These are phyloP conservation scores for Taeniopygia guttata DNA, from an alignment of 2,797 vertebrate genomes.

Conservation along the genomic window DNA sequence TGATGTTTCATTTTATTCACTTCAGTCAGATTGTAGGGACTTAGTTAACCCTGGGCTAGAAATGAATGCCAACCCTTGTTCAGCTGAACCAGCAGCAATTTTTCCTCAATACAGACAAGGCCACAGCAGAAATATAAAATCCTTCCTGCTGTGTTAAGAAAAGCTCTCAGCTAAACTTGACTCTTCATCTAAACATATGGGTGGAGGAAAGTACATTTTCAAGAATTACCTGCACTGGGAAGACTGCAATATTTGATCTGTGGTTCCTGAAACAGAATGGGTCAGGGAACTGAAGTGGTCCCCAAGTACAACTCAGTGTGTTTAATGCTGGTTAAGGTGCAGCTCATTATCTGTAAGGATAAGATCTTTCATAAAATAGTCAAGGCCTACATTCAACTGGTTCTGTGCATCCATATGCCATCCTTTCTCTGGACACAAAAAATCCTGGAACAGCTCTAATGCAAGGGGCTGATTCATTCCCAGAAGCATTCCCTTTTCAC, in stretches of 20 bases:
- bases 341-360: neutral
- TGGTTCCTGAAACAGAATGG: conserved; percentile 9
- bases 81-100: conserved; percentile 30
- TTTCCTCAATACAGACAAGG: conserved; percentile 19
- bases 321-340: neutral
- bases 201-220: neutral
- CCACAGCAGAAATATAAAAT: neutral
- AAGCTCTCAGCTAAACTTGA: conserved; percentile 16
- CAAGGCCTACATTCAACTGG: neutral
- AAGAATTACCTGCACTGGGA: neutral
- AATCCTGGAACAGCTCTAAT: neutral
- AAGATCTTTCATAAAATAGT: neutral
- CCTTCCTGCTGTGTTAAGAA: conserved; percentile 27
- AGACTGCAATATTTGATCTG: conserved; percentile 19
- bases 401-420: neutral
- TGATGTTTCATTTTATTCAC: conserved; percentile 6
- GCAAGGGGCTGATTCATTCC: conserved; percentile 2
- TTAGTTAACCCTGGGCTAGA: neutral
- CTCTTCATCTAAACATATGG: neutral
- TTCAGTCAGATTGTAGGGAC: neutral
- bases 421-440: conserved; percentile 19
- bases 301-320: neutral
- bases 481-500: conserved; percentile 14
- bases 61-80: neutral
- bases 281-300: neutral